Evolutionary conservation across 2,797 vertebrate species (phyloP), one percentile per base, ranked within the genome.

Genomic region (Lophotriccus pileatus): DNA sequence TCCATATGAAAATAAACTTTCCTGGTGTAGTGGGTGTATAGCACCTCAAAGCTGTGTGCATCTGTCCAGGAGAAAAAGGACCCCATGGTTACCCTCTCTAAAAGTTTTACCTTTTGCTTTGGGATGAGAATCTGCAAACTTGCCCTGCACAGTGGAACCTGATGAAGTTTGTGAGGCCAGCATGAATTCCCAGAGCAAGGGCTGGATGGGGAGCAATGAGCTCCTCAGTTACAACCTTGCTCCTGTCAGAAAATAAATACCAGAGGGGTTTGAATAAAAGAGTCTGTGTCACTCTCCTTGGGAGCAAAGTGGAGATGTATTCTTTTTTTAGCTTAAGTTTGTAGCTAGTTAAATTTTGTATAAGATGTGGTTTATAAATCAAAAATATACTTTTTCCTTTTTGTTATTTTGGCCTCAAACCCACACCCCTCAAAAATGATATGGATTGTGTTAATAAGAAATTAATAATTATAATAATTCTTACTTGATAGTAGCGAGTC

Each of bases 1-100:
- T 76, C 50, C 18, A 1, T 86, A 56, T 79, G 84, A 76, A 96
- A 92, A 93, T 75, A 81, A 64, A 30, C 22, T 84, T 75, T 60
- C 72, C 84, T 58, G 39, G 34, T 41, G 84, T 43, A 58, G 46
- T 28, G 32, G 25, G 5, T 55, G 24, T 64, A 4, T 50, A 43
- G 36, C 27, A 16, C 59, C 37, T 68, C 66, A 17, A 79, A 76
- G 55, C 50, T 82, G n/a, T 50, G 49, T 58, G 58, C 0, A 0
- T 82, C 73, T 81, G 39, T 55, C 59, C 2, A 6, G 62, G n/a
- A 28, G 68, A 85, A 50, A 37, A 52, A 27, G 47, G 78, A 84
- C 44, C 28, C 44, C 16, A 10, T 20, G 32, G 50, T 87, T 34
- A 59, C 25, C 46, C 8, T 64, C 30, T 36, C 34, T 37, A 16